phyloP scores from a whole-genome alignment of 2,888 invertebrate species.

The Athripsodes cinereus region DNA sequence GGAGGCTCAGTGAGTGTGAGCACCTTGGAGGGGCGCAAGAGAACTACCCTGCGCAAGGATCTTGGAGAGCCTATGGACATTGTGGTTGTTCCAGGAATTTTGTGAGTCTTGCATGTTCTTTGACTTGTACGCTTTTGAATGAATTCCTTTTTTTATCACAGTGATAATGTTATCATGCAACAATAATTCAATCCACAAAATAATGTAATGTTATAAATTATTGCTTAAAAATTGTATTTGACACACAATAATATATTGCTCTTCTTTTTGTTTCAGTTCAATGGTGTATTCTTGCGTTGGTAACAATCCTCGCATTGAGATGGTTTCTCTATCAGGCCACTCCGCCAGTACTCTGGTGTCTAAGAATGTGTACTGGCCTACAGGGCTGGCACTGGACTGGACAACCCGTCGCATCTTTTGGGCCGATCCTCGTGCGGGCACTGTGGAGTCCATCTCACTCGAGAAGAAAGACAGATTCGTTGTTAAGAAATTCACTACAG shows the following conservation, averaged over 20 bases:
- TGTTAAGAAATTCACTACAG: conserved; percentile 45
- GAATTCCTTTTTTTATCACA: no score
- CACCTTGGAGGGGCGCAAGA: conserved; percentile 52
- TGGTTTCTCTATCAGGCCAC: conserved; percentile 60
- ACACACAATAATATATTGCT: no score
- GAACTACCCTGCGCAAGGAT: conserved; percentile 48
- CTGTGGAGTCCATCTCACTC: conserved; percentile 61
- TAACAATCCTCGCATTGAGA: conserved; percentile 55
- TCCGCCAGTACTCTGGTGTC: conserved; percentile 52
- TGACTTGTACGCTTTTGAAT: no score
- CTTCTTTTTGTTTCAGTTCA: conserved; percentile 37
- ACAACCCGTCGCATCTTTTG: conserved; percentile 73
- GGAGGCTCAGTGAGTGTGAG: conserved; percentile 40
- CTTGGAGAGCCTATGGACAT: conserved; percentile 66
- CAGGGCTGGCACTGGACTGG: conserved; percentile 70
- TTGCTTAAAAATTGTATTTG: no score
- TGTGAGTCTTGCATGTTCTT: neutral
- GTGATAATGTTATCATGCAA: no score
- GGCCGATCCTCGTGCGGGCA: conserved; percentile 73
- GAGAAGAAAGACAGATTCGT: conserved; percentile 63
- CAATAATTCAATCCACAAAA: no score
- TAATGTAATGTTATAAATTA: no score
- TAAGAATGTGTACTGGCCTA: conserved; percentile 63
- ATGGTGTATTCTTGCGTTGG: conserved; percentile 76
- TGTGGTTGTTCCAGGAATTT: conserved; percentile 57